Conservation (phyloP, 1,140 invertebrate genomes). For the Leptopilina clavipes region DNA sequence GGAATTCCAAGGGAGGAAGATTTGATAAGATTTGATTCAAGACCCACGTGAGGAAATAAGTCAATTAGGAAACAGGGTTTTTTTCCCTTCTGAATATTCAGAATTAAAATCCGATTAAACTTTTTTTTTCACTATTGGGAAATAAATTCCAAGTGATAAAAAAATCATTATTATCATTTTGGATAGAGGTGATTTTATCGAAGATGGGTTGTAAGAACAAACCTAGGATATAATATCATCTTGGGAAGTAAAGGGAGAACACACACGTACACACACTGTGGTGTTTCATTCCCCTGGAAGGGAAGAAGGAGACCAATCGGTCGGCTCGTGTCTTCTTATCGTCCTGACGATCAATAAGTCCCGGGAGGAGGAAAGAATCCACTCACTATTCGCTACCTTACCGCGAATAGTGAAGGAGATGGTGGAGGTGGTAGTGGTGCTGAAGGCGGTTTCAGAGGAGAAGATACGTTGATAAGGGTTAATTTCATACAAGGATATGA, state of each 20-base stretch:
- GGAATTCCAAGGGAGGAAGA: not conserved
- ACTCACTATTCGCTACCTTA: slow-evolving; percentile 64
- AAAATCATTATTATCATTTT: too few relatives aligned
- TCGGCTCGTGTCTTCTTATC: slow-evolving; percentile 72
- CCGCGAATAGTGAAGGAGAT: slow-evolving; percentile 55
- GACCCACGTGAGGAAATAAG: too few relatives aligned
- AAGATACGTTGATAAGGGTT: slow-evolving; percentile 74
- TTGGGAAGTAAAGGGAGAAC: slow-evolving; percentile 21
- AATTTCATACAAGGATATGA: slow-evolving; percentile 72
- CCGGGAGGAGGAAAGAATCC: slow-evolving; percentile 73
- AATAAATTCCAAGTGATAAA: too few relatives aligned
- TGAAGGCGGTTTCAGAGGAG: slow-evolving; percentile 47
- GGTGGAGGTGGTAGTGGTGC: slow-evolving; percentile 47
- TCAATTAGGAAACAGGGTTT: too few relatives aligned
- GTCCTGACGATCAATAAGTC: slow-evolving; percentile 72
- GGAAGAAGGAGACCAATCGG: slow-evolving; percentile 65
- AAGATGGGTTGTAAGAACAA: slow-evolving; percentile 28
- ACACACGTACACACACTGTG: slow-evolving; percentile 37
- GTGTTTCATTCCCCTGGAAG: slow-evolving; percentile 47
- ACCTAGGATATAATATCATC: slow-evolving; percentile 33
- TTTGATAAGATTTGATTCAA: slow-evolving; percentile 12
- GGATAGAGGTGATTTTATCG: slow-evolving; percentile 2
- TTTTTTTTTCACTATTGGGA: too few relatives aligned
- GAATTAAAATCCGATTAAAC: too few relatives aligned
- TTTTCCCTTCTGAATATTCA: too few relatives aligned